Percentiles rank a stretch among this genome's conserved stretches.
Evolutionary conservation across 2,888 invertebrate genomes (phyloP).

Genomic region (Synanthedon andrenaeformis): DNA sequence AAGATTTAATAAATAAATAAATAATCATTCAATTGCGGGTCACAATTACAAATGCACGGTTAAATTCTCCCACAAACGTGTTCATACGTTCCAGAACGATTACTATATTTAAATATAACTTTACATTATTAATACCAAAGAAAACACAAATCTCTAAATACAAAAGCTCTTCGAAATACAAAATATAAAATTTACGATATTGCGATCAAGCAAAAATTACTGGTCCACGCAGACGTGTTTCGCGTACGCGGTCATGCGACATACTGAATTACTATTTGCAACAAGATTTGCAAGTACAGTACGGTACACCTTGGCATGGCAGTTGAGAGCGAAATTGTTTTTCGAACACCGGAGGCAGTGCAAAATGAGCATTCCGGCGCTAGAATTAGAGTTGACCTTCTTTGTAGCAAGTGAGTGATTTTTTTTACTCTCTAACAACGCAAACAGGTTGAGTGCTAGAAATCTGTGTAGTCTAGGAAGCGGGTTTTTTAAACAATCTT

Average conservation of each 20-base stretch:
- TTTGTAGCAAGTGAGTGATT: background rate
- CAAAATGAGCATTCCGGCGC: conserved; percentile 6
- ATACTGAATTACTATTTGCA: conserved; percentile 40
- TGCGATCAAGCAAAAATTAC: conserved; percentile 5
- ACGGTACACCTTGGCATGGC: conserved; percentile 9
- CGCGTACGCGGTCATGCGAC: conserved; percentile 48
- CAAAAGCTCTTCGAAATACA: conserved; percentile 12
- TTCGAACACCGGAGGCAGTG: conserved; percentile 26
- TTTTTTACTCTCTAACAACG: conserved; percentile 1
- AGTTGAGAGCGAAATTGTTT: conserved; percentile 60
- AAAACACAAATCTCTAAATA: background rate
- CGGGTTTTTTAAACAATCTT: conserved; percentile 11
- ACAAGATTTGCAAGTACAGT: conserved; percentile 28
- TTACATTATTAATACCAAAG: background rate
- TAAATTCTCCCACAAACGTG: background rate
- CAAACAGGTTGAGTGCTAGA: conserved; percentile 52
- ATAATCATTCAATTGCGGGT: background rate
- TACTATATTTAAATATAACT: background rate
- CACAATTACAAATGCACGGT: background rate
- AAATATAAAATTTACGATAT: conserved; percentile 30
- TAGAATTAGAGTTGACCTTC: background rate
- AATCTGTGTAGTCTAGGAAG: conserved; percentile 46
- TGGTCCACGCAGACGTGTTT: conserved; percentile 22
- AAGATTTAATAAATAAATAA: background rate
- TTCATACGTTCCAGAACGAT: background rate